phyloP scores from a whole-genome alignment of 1,140 invertebrate species.

The Drosophila sucinea region DNA sequence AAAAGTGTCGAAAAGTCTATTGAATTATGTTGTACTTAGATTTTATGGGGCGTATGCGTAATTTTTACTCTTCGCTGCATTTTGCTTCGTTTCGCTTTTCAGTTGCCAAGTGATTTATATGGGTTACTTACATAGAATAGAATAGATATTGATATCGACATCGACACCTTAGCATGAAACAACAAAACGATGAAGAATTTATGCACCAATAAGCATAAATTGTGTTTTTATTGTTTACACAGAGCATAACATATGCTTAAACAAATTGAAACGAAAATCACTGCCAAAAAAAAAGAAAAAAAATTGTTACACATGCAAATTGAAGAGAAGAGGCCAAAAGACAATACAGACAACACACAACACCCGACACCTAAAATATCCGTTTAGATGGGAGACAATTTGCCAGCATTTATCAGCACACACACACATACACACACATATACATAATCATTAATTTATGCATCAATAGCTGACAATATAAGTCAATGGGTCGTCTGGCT shows the following conservation, averaged over 20 bases:
- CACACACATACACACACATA: slow-evolving; percentile 2
- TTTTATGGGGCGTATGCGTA: slow-evolving; percentile 81
- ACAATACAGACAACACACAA: not conserved
- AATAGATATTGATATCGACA: slow-evolving; percentile 29
- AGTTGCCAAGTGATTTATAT: slow-evolving; percentile 65
- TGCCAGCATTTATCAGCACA: slow-evolving; percentile 44
- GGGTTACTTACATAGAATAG: slow-evolving; percentile 53
- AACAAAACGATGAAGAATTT: slow-evolving; percentile 52
- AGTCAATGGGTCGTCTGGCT: slow-evolving; percentile 77
- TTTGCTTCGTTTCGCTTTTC: slow-evolving; percentile 59
- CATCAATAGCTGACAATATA: slow-evolving; percentile 80
- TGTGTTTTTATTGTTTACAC: slow-evolving; percentile 64
- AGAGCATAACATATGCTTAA: slow-evolving; percentile 55
- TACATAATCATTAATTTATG: slow-evolving; percentile 80
- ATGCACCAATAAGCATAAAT: slow-evolving; percentile 75
- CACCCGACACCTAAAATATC: slow-evolving; percentile 16
- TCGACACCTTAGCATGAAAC: slow-evolving; percentile 51
- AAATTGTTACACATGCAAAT: slow-evolving; percentile 26
- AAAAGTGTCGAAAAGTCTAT: slow-evolving; percentile 79
- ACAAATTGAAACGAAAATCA: slow-evolving; percentile 41
- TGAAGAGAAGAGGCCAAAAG: not conserved
- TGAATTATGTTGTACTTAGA: slow-evolving; percentile 81
- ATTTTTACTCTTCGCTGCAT: slow-evolving; percentile 80
- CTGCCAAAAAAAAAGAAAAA: not conserved
- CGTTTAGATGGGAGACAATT: slow-evolving; percentile 29